Percentiles rank a stretch among this genome's conserved stretches.
Conservation (phyloP, 2,888 invertebrate species). For the Thymelicus lineola region DNA sequence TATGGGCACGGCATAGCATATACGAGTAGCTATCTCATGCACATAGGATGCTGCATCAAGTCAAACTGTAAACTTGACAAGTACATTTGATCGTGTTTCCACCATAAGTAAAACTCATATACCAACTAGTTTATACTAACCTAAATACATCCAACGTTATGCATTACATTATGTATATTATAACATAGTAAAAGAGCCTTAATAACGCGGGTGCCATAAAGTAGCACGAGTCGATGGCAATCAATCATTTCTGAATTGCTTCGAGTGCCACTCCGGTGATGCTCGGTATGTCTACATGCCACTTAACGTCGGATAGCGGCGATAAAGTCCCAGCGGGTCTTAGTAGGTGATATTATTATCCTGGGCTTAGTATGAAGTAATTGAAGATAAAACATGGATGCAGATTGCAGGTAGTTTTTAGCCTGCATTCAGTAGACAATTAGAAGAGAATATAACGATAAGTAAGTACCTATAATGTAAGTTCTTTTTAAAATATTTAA, state of each 20-base stretch:
- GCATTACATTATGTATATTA: conserved; percentile 1
- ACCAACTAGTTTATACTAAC: no score
- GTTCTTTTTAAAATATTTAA: no score
- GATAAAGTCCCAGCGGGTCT: conserved; percentile 2
- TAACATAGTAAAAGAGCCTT: background rate
- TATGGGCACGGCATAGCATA: no score
- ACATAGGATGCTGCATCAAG: no score
- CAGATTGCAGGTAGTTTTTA: no score
- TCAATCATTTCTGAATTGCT: conserved; percentile 40
- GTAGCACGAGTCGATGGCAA: conserved; percentile 37
- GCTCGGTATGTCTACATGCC: conserved; percentile 15
- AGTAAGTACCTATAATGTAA: no score
- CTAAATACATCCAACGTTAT: background rate
- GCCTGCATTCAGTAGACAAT: no score
- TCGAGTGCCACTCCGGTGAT: conserved; percentile 29
- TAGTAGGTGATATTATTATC: background rate
- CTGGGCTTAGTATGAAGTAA: background rate
- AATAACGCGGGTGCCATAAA: background rate
- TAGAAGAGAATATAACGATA: no score
- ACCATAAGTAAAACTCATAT: no score
- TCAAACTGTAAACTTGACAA: no score
- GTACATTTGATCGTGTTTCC: no score
- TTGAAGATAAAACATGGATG: background rate
- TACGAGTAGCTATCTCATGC: no score
- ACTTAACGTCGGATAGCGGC: conserved; percentile 10